phyloP scores from a whole-genome alignment of 2,113 vertebrate genomes.

The Danionella cerebrum region DNA sequence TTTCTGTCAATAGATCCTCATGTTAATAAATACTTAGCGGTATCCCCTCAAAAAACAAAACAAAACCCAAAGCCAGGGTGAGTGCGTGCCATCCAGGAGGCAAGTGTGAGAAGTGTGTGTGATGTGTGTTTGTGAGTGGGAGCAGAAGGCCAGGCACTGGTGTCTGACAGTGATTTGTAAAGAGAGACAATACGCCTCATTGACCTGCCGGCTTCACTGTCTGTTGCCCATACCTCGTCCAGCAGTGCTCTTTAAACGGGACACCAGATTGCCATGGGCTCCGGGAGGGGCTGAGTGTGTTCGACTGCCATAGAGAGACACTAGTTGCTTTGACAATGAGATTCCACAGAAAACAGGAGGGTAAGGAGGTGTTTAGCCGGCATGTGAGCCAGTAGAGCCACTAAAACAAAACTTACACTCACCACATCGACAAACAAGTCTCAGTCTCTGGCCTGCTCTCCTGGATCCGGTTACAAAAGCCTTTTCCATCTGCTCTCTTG shows the following conservation, averaged over 20 bases:
- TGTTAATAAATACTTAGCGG: too few species aligned
- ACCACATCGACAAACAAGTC: background rate
- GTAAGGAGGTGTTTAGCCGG: conserved; percentile 3
- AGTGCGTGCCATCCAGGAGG: background rate
- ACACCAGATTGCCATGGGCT: conserved; percentile 57
- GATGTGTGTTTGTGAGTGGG: conserved; percentile 31
- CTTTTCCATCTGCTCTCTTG: conserved; percentile 13
- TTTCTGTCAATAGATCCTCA: too few species aligned
- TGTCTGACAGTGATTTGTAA: conserved; percentile 74
- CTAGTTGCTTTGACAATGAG: conserved; percentile 68
- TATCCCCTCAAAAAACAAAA: too few species aligned
- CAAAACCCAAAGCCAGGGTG: too few species aligned
- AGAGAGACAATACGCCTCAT: conserved; percentile 65
- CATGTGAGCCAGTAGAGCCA: conserved; percentile 20
- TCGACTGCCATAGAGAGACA: conserved; percentile 28
- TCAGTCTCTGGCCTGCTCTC: background rate
- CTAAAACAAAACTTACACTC: conserved; percentile 17
- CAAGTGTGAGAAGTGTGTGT: conserved; percentile 13
- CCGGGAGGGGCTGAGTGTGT: conserved; percentile 6
- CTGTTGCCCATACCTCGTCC: conserved; percentile 61
- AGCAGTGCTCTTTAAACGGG: conserved; percentile 48
- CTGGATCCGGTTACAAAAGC: background rate
- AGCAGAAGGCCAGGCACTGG: conserved; percentile 62
- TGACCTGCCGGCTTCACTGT: conserved; percentile 65
- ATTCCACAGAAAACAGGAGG: conserved; percentile 36